Percentiles rank a stretch among this genome's conserved stretches.
Evolutionary conservation across 2,113 vertebrate species (phyloP).

Genomic region (Amazona guildingii): DNA sequence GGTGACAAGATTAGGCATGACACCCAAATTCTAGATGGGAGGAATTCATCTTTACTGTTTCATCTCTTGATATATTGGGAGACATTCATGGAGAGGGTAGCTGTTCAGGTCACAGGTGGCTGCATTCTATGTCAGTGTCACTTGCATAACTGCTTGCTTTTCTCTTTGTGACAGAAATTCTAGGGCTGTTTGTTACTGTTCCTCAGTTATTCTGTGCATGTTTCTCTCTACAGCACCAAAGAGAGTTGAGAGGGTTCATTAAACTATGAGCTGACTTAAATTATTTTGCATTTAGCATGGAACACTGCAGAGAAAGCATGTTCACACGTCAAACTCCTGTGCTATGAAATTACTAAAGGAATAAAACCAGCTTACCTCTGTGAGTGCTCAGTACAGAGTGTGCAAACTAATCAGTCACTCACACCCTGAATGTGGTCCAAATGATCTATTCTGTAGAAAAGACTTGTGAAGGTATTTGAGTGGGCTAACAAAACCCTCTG

Average conservation of each 20-base stretch:
- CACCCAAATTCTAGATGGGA: neutral
- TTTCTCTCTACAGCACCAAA: neutral
- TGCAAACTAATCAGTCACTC: neutral
- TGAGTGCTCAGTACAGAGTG: neutral
- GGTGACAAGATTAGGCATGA: neutral
- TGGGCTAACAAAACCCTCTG: neutral
- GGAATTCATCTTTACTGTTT: neutral
- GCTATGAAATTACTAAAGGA: neutral
- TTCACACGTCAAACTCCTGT: neutral
- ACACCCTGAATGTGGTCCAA: neutral
- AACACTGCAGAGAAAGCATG: neutral
- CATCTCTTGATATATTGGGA: neutral
- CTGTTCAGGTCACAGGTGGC: fast-evolving
- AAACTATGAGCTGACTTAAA: neutral
- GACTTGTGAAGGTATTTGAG: neutral
- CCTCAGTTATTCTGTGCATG: neutral
- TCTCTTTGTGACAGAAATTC: neutral
- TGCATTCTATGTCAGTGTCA: neutral
- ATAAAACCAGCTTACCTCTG: neutral
- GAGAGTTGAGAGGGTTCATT: neutral
- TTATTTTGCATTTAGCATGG: neutral
- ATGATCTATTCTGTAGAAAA: neutral
- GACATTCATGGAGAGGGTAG: neutral
- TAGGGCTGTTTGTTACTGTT: neutral
- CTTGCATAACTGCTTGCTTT: neutral